phyloP scores from a whole-genome alignment of 2,888 invertebrate genomes.

The Aspidiotus rigidus region DNA sequence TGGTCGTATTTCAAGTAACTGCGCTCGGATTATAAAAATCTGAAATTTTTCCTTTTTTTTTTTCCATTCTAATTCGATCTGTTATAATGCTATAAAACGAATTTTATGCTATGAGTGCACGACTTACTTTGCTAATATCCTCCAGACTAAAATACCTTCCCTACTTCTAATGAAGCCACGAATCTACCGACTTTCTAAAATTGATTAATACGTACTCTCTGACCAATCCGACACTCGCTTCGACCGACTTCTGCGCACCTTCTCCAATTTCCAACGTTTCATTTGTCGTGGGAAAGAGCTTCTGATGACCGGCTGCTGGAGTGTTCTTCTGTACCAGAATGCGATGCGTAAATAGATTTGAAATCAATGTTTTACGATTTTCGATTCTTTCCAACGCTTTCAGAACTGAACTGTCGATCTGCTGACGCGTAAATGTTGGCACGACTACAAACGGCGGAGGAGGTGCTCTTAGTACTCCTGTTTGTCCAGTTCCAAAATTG shows the following conservation, averaged over 20 bases:
- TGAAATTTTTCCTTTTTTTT: too few relatives aligned
- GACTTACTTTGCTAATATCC: too few relatives aligned
- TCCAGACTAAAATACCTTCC: too few relatives aligned
- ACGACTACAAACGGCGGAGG: conserved; percentile 42
- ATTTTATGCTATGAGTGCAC: too few relatives aligned
- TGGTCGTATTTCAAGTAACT: too few relatives aligned
- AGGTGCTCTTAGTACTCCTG: conserved; percentile 42
- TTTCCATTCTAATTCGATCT: too few relatives aligned
- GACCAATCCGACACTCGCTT: conserved; percentile 43
- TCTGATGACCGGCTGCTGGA: conserved; percentile 43
- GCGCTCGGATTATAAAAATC: too few relatives aligned
- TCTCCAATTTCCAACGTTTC: conserved; percentile 42
- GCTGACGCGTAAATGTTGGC: conserved; percentile 42
- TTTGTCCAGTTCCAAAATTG: conserved; percentile 8
- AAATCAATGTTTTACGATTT: conserved; percentile 39
- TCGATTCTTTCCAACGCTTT: conserved; percentile 41
- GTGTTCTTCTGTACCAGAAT: conserved; percentile 41
- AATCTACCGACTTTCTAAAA: too few relatives aligned
- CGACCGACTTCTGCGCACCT: conserved; percentile 43
- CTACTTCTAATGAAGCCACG: too few relatives aligned
- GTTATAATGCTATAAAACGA: too few relatives aligned
- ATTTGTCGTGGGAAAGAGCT: conserved; percentile 43
- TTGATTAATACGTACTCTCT: conserved; percentile 41
- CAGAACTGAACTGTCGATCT: conserved; percentile 41
- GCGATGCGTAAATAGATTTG: conserved; percentile 39